Evolutionary conservation across 2,113 vertebrate species (phyloP).

Genomic region (Eptesicus fuscus): DNA sequence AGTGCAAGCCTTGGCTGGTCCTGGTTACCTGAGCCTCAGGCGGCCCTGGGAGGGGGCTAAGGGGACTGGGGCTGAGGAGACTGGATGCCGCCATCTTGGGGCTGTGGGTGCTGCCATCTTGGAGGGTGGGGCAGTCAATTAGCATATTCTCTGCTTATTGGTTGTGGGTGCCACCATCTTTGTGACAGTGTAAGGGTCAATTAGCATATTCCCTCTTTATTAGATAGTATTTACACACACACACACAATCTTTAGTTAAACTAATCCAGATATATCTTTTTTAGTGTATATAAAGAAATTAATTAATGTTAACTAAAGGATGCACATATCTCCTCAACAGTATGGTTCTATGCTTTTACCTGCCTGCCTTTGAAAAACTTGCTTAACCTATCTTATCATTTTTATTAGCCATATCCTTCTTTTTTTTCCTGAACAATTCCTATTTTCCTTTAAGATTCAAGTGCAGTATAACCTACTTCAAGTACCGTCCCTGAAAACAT

Average conservation of each 20-base stretch:
- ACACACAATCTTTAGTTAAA: background rate
- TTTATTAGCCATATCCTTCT: background rate
- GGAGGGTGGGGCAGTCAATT: too few species aligned
- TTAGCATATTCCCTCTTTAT: too few species aligned
- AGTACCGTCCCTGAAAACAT: too few species aligned
- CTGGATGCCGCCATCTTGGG: too few species aligned
- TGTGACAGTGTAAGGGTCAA: too few species aligned
- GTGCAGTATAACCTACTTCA: background rate
- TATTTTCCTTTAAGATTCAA: background rate
- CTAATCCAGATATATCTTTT: background rate
- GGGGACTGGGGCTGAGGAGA: too few species aligned
- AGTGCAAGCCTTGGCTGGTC: too few species aligned
- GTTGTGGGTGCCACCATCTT: too few species aligned
- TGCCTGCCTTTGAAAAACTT: background rate
- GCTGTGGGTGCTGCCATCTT: too few species aligned
- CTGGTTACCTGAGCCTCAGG: too few species aligned
- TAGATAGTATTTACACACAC: background rate
- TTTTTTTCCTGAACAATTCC: background rate
- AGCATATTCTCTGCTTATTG: too few species aligned
- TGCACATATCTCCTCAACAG: background rate
- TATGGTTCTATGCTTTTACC: background rate
- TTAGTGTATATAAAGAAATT: background rate
- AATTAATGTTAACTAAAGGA: background rate
- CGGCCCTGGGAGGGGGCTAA: too few species aligned
- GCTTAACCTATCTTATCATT: background rate